phyloP scores from a whole-genome alignment of 1,140 invertebrate genomes.

The Saccostrea glomerata region DNA sequence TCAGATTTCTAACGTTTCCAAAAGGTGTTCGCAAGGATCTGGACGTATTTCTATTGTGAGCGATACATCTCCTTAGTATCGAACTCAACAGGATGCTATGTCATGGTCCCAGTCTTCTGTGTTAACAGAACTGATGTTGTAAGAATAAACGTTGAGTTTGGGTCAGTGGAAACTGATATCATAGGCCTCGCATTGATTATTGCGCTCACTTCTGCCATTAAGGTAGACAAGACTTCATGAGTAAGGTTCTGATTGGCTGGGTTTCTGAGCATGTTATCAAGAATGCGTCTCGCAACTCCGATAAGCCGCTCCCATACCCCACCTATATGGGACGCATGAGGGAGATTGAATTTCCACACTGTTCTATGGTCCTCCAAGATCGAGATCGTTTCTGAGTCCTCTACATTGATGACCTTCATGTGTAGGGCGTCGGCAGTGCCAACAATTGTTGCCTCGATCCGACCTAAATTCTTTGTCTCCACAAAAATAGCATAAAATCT shows the following conservation, averaged over 20 bases:
- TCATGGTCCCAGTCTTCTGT: slow-evolving; percentile 33
- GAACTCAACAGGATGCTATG: background rate
- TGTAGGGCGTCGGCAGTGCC: background rate
- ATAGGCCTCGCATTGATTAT: slow-evolving; percentile 58
- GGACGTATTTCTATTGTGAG: slow-evolving; percentile 44
- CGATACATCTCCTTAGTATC: slow-evolving; percentile 45
- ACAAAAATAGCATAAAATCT: background rate
- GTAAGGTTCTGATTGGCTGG: slow-evolving; percentile 44
- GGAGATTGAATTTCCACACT: slow-evolving; percentile 4
- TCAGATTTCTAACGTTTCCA: slow-evolving; percentile 48
- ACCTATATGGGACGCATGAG: slow-evolving; percentile 50
- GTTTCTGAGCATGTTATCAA: slow-evolving; percentile 51
- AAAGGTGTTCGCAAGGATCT: slow-evolving; percentile 38
- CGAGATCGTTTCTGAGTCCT: background rate
- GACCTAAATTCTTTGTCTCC: background rate
- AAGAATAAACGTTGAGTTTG: slow-evolving; percentile 38
- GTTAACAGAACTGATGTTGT: slow-evolving; percentile 50
- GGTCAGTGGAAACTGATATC: slow-evolving; percentile 51
- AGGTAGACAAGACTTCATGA: slow-evolving; percentile 56
- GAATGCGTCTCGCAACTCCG: slow-evolving; percentile 37
- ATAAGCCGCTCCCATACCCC: slow-evolving; percentile 62
- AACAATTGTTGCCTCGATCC: background rate
- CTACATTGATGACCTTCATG: background rate
- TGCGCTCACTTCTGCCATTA: slow-evolving; percentile 54
- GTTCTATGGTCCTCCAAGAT: background rate